These are phyloP conservation scores for Micromesistius poutassou DNA, from an alignment of 2,797 vertebrate genomes.

Conservation along the genomic window DNA sequence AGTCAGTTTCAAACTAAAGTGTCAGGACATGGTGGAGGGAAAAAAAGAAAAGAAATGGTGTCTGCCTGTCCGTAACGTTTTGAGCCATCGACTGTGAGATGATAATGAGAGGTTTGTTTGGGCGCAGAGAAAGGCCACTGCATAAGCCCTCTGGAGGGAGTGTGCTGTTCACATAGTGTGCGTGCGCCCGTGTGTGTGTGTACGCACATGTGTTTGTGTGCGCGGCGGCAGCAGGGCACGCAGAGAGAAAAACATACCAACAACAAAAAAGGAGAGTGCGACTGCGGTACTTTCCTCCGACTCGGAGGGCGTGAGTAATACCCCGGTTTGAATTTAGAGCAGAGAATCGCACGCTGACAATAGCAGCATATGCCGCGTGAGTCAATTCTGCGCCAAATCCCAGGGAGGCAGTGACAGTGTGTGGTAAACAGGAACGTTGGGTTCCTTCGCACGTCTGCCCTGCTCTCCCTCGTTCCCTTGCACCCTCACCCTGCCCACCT, in stretches of 20 bases:
- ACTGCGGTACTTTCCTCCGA: constrained; percentile 58
- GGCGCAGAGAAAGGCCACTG: not conserved
- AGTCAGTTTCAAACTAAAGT: not conserved
- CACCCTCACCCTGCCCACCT: no score
- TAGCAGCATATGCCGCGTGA: constrained; percentile 78
- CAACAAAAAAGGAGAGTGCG: constrained; percentile 54
- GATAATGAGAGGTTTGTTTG: constrained; percentile 1
- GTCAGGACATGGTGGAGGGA: not conserved
- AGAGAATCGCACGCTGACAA: constrained; percentile 71
- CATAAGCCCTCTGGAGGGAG: not conserved
- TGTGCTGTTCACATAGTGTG: no score
- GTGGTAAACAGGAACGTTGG: no score
- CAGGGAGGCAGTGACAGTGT: constrained; percentile 23
- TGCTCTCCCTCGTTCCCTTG: constrained; percentile 17
- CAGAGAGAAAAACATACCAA: constrained; percentile 20
- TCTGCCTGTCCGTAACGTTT: not conserved
- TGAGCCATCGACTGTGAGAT: not conserved
- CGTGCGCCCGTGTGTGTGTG: not conserved
- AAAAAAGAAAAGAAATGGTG: not conserved
- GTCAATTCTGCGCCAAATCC: constrained; percentile 72
- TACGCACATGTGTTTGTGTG: no score
- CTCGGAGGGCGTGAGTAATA: constrained; percentile 67
- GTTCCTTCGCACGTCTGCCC: constrained; percentile 12
- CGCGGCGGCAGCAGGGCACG: constrained; percentile 15
- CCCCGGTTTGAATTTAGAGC: constrained; percentile 71